A percentile compares a stretch with the other conserved stretches of the same genome.
Conservation (phyloP, 2,113 vertebrate genomes). For the Podocnemis expansa region DNA sequence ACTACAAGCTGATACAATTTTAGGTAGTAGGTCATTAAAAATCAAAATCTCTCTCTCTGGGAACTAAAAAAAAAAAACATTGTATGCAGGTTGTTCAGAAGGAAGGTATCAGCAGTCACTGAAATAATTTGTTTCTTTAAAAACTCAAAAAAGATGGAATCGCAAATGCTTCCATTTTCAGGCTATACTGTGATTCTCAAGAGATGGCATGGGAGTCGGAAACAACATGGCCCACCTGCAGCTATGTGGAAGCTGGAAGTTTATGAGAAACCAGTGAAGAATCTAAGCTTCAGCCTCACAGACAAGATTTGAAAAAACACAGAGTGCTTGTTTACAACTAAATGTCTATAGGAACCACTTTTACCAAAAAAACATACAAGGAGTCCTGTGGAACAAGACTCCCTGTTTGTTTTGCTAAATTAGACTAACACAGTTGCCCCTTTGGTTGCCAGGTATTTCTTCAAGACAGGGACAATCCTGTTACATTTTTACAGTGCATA, state of each 20-base stretch:
- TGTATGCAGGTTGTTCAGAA: neutral
- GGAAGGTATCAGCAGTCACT: neutral
- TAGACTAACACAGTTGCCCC: too few species aligned
- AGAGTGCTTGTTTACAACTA: neutral
- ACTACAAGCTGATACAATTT: neutral
- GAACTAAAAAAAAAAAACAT: neutral
- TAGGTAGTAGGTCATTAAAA: neutral
- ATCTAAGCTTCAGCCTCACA: neutral
- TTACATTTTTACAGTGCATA: neutral
- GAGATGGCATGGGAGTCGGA: neutral
- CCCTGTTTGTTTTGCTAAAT: too few species aligned
- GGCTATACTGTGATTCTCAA: neutral
- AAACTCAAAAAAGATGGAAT: neutral
- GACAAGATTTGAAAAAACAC: neutral
- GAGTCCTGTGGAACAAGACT: too few species aligned
- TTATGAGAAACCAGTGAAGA: neutral
- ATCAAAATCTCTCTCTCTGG: neutral
- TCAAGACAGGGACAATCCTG: neutral
- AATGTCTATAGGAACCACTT: neutral
- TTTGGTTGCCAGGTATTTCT: neutral
- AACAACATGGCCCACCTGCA: neutral
- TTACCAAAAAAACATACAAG: too few species aligned
- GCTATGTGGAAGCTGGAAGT: neutral
- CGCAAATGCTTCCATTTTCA: neutral
- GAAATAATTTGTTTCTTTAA: neutral